Evolutionary conservation across 2,113 vertebrate genomes (phyloP), one percentile per base, ranked within the genome.

Genomic region (Centropus unirufus): DNA sequence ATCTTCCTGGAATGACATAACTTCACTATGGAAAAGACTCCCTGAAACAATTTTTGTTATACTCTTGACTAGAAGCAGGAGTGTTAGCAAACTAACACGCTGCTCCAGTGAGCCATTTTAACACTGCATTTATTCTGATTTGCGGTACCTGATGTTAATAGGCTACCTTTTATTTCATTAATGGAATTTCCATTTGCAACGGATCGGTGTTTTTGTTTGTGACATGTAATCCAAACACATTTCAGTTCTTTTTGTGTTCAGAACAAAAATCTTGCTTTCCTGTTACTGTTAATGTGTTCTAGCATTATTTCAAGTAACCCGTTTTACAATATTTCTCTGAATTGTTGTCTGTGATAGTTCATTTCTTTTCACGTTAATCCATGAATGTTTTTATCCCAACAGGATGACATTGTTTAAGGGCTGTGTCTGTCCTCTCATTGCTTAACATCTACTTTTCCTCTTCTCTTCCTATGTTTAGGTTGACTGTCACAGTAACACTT

Each of bases 1-100:
- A 81, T 93, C 91, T 95, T 96, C 86, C 80, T 97, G 96, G 96
- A 96, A 95, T 96, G 47, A 47, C 40, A 3, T 78, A 85, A 72
- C 63, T 94, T 91, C 77, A 24, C 61, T 77, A 88, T 49, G 85
- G 89, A 93, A 93, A 88, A 91, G 40, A 94, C 97, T 75, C 42
- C 51, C 88, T 91, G 49, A 94, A 95, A 94, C 34, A 29, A 21
- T 70, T 59, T 63, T 74, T 84, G 32, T 89, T 62, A 84, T 39
- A 70, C 3, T 80, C 14, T 40, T 86, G 42, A 47, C 36, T 91
- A 73, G 55, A 83, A 46, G 67, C 58, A 51, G 13, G 70, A 72
- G 30, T 36, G 36, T 36, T 36, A 36, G 30, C 76, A 84, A 78
- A 23, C 46, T 84, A 77, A 57, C 10, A 16, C 52, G 24, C 62